Conservation (phyloP, 2,888 invertebrate genomes). For the Stenodera caucasica region DNA sequence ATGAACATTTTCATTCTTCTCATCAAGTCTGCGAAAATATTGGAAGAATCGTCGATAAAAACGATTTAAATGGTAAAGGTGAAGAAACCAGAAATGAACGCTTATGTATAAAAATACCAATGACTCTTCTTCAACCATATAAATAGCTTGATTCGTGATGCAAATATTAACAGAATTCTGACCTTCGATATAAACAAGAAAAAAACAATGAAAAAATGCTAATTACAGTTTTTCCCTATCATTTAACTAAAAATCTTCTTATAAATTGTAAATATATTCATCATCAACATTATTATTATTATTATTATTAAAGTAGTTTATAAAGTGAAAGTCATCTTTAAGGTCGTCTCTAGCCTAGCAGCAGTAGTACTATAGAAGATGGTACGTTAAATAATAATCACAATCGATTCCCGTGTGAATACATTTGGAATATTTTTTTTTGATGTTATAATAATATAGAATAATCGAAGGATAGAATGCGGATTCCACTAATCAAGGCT, state of each 20-base stretch:
- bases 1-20: too few relatives aligned
- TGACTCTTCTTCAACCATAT: neutral
- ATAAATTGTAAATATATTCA: neutral
- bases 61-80: neutral
- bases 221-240: too few relatives aligned
- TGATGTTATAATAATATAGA: slow-evolving; percentile 15
- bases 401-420: slow-evolving; percentile 9
- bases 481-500: slow-evolving; percentile 22
- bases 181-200: too few relatives aligned
- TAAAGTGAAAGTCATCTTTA: slow-evolving; percentile 27
- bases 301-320: slow-evolving; percentile 3
- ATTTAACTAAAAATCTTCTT: too few relatives aligned
- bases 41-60: neutral
- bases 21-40: too few relatives aligned
- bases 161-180: neutral
- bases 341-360: slow-evolving; percentile 17
- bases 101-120: neutral
- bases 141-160: neutral
- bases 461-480: slow-evolving; percentile 33
- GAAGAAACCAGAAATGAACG: neutral
- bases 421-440: neutral
- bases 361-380: neutral
- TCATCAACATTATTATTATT: neutral
- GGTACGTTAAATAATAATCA: neutral
- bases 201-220: too few relatives aligned